Percentiles rank a stretch among this genome's conserved stretches.
Evolutionary conservation across 1,140 invertebrate species (phyloP).

Genomic region (Wiebesia pumilae): DNA sequence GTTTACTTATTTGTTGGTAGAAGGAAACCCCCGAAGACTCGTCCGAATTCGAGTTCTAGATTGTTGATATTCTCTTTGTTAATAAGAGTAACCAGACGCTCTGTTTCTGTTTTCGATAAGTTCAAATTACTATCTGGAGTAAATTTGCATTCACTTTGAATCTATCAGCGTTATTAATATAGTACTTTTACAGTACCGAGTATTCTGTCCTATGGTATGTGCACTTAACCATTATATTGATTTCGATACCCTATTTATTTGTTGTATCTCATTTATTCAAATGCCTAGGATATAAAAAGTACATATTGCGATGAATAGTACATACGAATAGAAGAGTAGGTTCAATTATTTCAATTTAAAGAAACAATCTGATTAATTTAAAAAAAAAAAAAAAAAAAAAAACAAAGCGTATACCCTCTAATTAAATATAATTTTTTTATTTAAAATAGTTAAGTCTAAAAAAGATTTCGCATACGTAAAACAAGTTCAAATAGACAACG

Average conservation of each 20-base stretch:
- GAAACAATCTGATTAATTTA: too few species aligned
- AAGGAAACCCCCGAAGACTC: background rate
- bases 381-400: too few species aligned
- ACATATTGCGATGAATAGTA: too few species aligned
- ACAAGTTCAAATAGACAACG: too few species aligned
- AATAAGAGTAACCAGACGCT: background rate
- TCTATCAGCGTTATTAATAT: background rate
- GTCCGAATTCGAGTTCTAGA: background rate
- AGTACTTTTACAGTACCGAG: background rate
- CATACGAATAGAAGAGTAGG: too few species aligned
- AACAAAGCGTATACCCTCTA: too few species aligned
- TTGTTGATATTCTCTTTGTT: slow-evolving; percentile 18
- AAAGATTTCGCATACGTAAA: too few species aligned
- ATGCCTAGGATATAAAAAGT: too few species aligned
- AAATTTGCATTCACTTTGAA: background rate
- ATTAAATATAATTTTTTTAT: too few species aligned
- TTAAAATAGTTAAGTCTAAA: too few species aligned
- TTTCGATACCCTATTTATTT: background rate
- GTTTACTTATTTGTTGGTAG: background rate
- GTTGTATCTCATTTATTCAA: too few species aligned
- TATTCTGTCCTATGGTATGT: background rate
- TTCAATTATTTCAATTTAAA: too few species aligned
- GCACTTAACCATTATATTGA: background rate
- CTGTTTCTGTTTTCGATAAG: background rate
- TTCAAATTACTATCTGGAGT: background rate